Percentiles rank a stretch among this genome's conserved stretches.
These are phyloP conservation scores for Hydrozoanthus gracilis DNA, from an alignment of 92 coral and sea anemone species.

Conservation along the genomic window DNA sequence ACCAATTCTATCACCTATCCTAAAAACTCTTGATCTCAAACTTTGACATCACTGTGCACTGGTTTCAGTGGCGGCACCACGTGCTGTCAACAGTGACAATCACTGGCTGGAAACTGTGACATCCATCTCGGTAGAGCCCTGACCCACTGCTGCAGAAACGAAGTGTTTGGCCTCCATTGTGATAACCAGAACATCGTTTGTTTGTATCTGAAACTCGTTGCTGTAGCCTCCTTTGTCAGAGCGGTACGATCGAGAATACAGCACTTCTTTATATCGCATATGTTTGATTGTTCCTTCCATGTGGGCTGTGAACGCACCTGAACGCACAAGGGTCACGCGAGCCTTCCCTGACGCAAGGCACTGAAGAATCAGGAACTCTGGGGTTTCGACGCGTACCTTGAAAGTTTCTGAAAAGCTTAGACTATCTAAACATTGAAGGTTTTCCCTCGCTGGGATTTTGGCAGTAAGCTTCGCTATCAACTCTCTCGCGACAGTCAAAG, in stretches of 20 bases:
- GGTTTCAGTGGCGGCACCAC: too few relatives aligned
- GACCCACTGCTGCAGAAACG: conserved; percentile 45
- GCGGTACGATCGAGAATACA: conserved; percentile 48
- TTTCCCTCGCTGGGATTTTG: conserved; percentile 21
- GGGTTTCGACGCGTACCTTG: conserved; percentile 51
- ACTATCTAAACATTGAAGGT: conserved; percentile 9
- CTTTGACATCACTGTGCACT: too few relatives aligned
- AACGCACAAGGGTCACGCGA: conserved; percentile 16
- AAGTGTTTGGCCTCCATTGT: conserved; percentile 52
- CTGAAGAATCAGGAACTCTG: conserved; percentile 42
- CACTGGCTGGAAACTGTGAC: neutral
- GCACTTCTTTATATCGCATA: neutral
- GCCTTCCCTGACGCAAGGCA: conserved; percentile 2
- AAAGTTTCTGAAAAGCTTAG: conserved; percentile 18
- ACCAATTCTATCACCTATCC: too few relatives aligned
- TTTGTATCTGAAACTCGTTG: conserved; percentile 15
- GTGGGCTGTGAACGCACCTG: conserved; percentile 49
- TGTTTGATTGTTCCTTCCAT: conserved; percentile 54
- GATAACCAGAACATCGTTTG: conserved; percentile 20
- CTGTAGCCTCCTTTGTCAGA: conserved; percentile 58
- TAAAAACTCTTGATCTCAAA: too few relatives aligned
- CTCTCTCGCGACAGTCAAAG: neutral
- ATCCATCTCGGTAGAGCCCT: conserved; percentile 55
- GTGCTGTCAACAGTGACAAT: too few relatives aligned
- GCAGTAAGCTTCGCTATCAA: neutral